These are phyloP conservation scores for Drosophila guanche DNA, from an alignment of 1,140 invertebrate species.

Conservation along the genomic window DNA sequence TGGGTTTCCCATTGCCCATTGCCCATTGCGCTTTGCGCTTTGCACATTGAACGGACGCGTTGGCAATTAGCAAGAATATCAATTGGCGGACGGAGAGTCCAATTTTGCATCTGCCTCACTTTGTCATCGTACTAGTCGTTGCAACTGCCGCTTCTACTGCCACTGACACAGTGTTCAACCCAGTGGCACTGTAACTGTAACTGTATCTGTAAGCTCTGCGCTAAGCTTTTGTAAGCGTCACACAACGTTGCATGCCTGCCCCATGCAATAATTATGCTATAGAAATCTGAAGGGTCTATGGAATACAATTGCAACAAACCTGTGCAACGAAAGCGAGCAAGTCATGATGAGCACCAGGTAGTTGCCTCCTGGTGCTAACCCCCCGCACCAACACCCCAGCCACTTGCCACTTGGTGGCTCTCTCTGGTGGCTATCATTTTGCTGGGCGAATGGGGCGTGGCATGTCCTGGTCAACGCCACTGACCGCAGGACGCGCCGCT, in stretches of 20 bases:
- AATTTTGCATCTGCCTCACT: background rate
- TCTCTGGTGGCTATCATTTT: slow-evolving; percentile 26
- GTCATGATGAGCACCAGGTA: too few relatives aligned
- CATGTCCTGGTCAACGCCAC: slow-evolving; percentile 36
- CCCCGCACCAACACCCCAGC: too few relatives aligned
- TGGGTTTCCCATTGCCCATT: slow-evolving; percentile 16
- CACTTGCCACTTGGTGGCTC: background rate
- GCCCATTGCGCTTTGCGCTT: background rate
- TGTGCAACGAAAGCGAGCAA: too few relatives aligned
- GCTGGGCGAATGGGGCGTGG: slow-evolving; percentile 28
- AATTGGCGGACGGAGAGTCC: slow-evolving; percentile 18
- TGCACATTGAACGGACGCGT: slow-evolving; percentile 5
- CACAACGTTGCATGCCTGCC: background rate
- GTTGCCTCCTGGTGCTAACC: too few relatives aligned
- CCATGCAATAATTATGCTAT: slow-evolving; percentile 22
- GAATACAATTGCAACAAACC: background rate
- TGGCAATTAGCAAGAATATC: slow-evolving; percentile 40
- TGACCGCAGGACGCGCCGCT: slow-evolving; percentile 63
- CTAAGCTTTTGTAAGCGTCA: slow-evolving; percentile 35
- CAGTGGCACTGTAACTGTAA: background rate
- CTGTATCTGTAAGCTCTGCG: slow-evolving; percentile 21
- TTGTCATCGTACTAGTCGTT: background rate
- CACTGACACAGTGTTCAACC: too few relatives aligned
- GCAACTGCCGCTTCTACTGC: too few relatives aligned
- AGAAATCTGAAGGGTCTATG: slow-evolving; percentile 1